Evolutionary conservation across 2,113 vertebrate genomes (phyloP).

Genomic region (Galbula dea): DNA sequence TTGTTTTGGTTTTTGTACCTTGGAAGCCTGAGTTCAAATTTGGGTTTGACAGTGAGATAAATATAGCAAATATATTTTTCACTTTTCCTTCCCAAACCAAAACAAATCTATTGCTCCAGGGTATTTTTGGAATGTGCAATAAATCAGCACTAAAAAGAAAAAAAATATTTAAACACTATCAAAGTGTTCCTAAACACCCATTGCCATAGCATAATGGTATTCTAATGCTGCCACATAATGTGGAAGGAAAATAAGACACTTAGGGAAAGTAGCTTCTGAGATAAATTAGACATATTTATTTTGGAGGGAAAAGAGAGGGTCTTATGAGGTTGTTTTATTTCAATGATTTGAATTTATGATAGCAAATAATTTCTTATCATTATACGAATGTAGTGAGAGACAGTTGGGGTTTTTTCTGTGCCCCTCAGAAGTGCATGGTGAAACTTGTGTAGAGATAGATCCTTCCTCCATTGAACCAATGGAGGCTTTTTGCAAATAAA

Average conservation of each 20-base stretch:
- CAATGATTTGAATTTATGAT: neutral
- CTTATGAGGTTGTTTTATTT: neutral
- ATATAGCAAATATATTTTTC: constrained; percentile 48
- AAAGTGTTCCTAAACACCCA: constrained; percentile 32
- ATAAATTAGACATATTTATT: neutral
- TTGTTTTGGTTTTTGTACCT: neutral
- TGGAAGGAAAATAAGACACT: constrained; percentile 13
- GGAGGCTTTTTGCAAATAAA: neutral
- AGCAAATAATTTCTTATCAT: neutral
- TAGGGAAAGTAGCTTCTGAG: constrained; percentile 20
- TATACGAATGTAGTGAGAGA: neutral
- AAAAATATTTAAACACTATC: constrained; percentile 1
- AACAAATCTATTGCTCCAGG: constrained; percentile 53
- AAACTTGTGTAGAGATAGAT: neutral
- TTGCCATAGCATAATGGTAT: constrained; percentile 9
- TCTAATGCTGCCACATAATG: constrained; percentile 18
- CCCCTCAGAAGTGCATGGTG: accelerated
- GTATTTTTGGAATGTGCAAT: constrained; percentile 23
- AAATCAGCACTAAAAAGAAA: constrained; percentile 40
- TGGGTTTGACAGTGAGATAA: constrained; percentile 42
- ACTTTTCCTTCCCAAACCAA: constrained; percentile 23
- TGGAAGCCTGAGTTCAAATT: constrained; percentile 2
- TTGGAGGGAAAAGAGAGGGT: neutral
- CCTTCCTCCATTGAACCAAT: neutral
- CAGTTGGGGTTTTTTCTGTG: neutral